Evolutionary conservation across 2,888 invertebrate genomes (phyloP), one percentile per base, ranked within the genome.

Genomic region (Bellardia bayeri): DNA sequence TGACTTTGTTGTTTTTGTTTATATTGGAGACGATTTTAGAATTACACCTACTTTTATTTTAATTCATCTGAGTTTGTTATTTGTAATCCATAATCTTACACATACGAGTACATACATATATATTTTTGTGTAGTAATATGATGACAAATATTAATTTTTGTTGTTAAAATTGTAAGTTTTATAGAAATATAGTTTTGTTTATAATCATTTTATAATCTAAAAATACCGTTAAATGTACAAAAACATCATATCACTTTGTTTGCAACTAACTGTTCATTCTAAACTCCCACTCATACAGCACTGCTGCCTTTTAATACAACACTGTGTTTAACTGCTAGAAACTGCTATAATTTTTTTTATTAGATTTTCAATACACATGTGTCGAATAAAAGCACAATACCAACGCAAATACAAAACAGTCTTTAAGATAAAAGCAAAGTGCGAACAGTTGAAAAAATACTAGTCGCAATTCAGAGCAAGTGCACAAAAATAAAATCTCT

Each of bases 361-460:
- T 74, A 74, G 74, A 85, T 80, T 78, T 76, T 71, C 71, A 64
- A 37, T 61, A 64, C 71, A 83, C 71, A 72, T 84, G 42, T 64
- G 82, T 75, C 71, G 79, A 86, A 89, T 89, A 89, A 86, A 89
- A 88, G 79, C 85, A 72, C 54, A 33, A 54, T 58, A 58, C 78
- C 79, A 81, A 82, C 80, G 54, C 75, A 82, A 79, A 88, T 74
- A 63, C 68, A 84, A 89, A 86, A 84, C 86, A 90, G 89, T 90
- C 89, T 82, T 82, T 76, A 76, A 88, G 85, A 76, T 81, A 88
- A 87, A 86, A 76, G 85, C 76, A 78, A 83, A 88, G 75, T 54
- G 78, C 9, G 6, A 51, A 42, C 49, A 69, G 8, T 51, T 11
- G 13, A 5, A 76, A 30, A 58, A 23, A 30, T 33, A n/a, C 1